These are phyloP conservation scores for Caretta caretta DNA, from an alignment of 2,113 vertebrate species.

Conservation along the genomic window DNA sequence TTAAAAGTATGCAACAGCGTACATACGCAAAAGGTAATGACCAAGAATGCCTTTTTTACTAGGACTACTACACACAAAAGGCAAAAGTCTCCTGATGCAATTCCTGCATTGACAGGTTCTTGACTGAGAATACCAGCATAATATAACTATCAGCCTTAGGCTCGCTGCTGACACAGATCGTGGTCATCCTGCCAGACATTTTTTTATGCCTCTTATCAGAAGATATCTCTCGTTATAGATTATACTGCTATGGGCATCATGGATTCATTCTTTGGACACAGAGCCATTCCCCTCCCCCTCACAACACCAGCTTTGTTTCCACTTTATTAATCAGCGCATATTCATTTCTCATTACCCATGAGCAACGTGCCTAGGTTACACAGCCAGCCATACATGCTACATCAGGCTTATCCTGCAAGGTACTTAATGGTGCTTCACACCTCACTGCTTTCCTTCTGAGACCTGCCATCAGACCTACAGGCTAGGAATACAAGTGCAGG, in stretches of 20 bases:
- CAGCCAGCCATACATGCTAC: not conserved
- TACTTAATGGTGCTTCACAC: rapidly evolving
- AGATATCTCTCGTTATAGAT: not conserved
- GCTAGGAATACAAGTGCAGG: not conserved
- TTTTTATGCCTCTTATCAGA: not conserved
- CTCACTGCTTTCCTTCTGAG: not conserved
- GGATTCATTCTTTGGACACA: not conserved
- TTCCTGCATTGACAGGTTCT: not conserved
- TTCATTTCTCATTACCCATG: rapidly evolving
- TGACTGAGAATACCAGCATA: rapidly evolving
- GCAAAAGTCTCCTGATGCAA: not conserved
- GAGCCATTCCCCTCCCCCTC: not conserved
- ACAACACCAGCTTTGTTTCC: not conserved
- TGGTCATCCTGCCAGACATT: not conserved
- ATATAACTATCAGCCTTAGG: not conserved
- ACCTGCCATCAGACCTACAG: not conserved
- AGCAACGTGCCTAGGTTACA: not conserved
- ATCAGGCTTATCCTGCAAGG: not conserved
- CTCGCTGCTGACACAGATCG: rapidly evolving
- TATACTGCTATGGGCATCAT: not conserved
- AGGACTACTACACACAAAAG: not conserved
- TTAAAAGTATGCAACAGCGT: not conserved
- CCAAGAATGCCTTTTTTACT: not conserved
- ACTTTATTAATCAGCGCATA: not conserved
- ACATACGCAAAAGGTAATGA: not conserved